phyloP scores from a whole-genome alignment of 2,113 vertebrate species.

The Pterocles orientalis region DNA sequence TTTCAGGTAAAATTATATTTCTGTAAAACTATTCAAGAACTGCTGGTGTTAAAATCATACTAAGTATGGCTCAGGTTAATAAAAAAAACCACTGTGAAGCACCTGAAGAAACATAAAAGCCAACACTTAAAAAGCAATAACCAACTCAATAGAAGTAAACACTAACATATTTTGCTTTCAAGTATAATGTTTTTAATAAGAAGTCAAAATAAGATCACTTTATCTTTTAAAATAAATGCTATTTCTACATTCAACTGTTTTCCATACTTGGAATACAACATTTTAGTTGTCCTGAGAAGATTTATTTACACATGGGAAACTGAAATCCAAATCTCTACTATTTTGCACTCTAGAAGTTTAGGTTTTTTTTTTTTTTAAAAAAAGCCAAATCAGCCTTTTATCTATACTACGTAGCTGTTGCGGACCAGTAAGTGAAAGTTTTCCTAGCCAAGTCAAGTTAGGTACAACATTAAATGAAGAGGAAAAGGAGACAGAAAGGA shows the following conservation, averaged over 20 bases:
- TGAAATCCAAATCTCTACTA: background rate
- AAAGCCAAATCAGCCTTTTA: background rate
- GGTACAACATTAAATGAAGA: background rate
- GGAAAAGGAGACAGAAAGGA: background rate
- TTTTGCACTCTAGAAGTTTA: background rate
- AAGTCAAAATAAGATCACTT: background rate
- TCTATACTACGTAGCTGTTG: background rate
- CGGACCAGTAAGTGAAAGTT: too few species aligned
- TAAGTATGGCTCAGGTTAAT: background rate
- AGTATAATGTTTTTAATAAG: background rate
- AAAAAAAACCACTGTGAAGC: background rate
- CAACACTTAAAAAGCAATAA: background rate
- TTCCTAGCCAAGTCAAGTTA: background rate
- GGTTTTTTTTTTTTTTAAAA: background rate
- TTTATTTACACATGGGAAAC: background rate
- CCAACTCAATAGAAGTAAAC: background rate
- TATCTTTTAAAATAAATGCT: background rate
- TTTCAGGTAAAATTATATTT: background rate
- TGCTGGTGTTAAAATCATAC: background rate
- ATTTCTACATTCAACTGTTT: background rate
- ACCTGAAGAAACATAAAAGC: background rate
- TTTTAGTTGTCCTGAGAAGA: background rate
- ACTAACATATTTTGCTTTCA: background rate
- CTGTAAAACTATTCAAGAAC: background rate
- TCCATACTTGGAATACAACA: background rate